Conservation (phyloP, 2,888 invertebrate genomes). For the Axea sp. region DNA sequence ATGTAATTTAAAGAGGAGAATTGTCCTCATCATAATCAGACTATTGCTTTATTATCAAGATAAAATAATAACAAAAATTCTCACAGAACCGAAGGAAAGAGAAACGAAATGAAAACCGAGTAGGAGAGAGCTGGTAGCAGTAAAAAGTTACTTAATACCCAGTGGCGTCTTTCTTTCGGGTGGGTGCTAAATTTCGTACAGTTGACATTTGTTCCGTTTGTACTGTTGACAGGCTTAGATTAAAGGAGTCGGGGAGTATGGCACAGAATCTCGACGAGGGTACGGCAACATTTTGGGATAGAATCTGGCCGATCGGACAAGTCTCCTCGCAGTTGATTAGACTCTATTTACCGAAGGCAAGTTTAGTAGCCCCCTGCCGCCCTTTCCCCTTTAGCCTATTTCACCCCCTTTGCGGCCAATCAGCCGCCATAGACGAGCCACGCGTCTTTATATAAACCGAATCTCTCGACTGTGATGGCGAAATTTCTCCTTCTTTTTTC, state of each 20-base stretch:
- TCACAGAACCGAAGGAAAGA: neutral
- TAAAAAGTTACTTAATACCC: too few species aligned
- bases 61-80: constrained; percentile 3
- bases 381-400: constrained; percentile 70
- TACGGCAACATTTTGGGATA: constrained; percentile 70
- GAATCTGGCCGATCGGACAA: constrained; percentile 78
- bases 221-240: constrained; percentile 53
- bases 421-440: constrained; percentile 77
- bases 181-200: constrained; percentile 49
- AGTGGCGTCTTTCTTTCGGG: constrained; percentile 5
- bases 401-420: constrained; percentile 78
- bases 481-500: constrained; percentile 31
- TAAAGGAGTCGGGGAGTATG: constrained; percentile 55
- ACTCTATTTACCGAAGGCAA: constrained; percentile 78
- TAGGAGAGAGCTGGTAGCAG: too few species aligned
- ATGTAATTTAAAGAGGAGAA: constrained; percentile 10
- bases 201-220: constrained; percentile 59
- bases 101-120: neutral
- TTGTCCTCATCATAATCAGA: neutral
- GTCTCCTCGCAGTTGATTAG: constrained; percentile 77
- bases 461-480: constrained; percentile 43
- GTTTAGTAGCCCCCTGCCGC: constrained; percentile 72
- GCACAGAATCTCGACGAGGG: constrained; percentile 61
- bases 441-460: constrained; percentile 69
- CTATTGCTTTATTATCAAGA: neutral